A percentile compares a stretch with the other conserved stretches of the same genome.
These are phyloP conservation scores for Bergia puertoricense DNA, from an alignment of 92 coral and sea anemone genomes.

Conservation along the genomic window DNA sequence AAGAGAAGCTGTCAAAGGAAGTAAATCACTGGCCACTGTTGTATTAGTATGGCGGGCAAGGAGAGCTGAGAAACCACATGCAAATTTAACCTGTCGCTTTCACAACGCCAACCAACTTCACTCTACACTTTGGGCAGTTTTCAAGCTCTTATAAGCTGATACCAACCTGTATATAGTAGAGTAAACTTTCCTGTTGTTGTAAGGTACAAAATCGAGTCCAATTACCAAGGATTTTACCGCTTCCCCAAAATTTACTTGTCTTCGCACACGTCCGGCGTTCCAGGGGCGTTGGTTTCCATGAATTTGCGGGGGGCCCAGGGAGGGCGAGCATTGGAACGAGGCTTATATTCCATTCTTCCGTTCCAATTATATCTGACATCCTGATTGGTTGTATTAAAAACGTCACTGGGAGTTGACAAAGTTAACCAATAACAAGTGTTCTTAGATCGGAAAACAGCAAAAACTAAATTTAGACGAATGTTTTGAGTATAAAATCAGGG, in stretches of 20 bases:
- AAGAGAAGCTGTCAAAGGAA: slow-evolving; percentile 30
- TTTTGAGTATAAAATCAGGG: slow-evolving; percentile 33
- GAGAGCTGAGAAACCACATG: slow-evolving; percentile 33
- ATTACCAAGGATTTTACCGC: slow-evolving; percentile 22
- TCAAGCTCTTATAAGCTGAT: background rate
- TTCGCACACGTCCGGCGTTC: slow-evolving; percentile 80
- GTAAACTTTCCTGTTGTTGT: background rate
- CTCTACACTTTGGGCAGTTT: background rate
- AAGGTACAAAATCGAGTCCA: slow-evolving; percentile 21
- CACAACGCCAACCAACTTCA: slow-evolving; percentile 6
- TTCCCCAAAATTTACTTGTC: slow-evolving; percentile 60
- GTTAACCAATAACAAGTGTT: slow-evolving; percentile 50
- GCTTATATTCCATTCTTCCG: slow-evolving; percentile 40
- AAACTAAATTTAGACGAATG: slow-evolving; percentile 53
- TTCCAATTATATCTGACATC: slow-evolving; percentile 37
- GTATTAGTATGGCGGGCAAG: background rate
- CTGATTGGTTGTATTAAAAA: slow-evolving; percentile 55
- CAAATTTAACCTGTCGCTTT: slow-evolving; percentile 41
- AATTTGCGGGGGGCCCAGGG: slow-evolving; percentile 85
- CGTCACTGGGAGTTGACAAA: slow-evolving; percentile 21
- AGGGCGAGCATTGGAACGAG: slow-evolving; percentile 67
- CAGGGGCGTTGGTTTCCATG: slow-evolving; percentile 95
- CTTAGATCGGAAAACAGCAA: slow-evolving; percentile 33
- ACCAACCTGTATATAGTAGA: slow-evolving; percentile 33
- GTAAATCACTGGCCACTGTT: background rate